Evolutionary conservation across 2,888 invertebrate species (phyloP).

Genomic region (Drosophila paracracens): DNA sequence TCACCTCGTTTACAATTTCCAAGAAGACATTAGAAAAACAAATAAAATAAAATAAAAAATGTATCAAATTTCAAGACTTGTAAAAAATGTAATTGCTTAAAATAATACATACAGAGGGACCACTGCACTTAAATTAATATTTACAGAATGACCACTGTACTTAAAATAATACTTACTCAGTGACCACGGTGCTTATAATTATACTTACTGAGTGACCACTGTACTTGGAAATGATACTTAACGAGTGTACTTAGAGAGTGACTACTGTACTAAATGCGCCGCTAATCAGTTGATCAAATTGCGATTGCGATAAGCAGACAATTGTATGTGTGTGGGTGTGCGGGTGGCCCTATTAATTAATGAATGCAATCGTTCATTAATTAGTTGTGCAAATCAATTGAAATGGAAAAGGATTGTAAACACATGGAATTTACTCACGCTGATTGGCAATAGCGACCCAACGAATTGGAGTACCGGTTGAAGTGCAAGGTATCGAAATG

Average conservation of each 20-base stretch:
- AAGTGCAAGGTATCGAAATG: conserved; percentile 13
- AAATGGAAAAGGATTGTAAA: conserved; percentile 37
- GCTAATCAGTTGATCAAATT: conserved; percentile 52
- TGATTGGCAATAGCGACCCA: conserved; percentile 23
- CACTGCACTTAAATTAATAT: no score
- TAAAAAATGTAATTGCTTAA: background rate
- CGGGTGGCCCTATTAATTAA: conserved; percentile 35
- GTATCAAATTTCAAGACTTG: background rate
- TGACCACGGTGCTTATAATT: background rate
- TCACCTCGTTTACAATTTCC: background rate
- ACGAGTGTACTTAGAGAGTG: background rate
- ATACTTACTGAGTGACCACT: background rate
- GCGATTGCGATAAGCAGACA: conserved; percentile 34
- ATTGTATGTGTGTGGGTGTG: conserved; percentile 6
- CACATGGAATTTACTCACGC: conserved; percentile 13
- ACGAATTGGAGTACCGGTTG: conserved; percentile 25
- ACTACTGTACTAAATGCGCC: conserved; percentile 14
- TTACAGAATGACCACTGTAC: background rate
- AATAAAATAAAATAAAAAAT: background rate
- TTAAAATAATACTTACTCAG: background rate
- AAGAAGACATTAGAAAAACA: background rate
- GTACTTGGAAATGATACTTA: background rate
- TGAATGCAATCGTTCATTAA: conserved; percentile 48
- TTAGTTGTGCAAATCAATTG: conserved; percentile 42
- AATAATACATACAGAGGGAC: no score